Evolutionary conservation across 2,113 vertebrate genomes (phyloP).

Genomic region (Coturnix japonica): DNA sequence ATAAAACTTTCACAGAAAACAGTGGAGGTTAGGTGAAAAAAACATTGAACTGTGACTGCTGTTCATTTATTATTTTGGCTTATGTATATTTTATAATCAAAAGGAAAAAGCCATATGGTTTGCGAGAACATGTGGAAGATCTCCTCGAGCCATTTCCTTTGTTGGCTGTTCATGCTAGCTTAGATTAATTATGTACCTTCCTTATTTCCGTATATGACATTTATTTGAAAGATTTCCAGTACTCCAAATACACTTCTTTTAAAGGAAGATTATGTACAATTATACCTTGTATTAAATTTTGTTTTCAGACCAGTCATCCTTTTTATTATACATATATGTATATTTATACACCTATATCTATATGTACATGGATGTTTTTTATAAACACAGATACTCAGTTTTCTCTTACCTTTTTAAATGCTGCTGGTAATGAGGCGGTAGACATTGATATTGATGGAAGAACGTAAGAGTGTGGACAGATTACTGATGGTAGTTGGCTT

Average conservation of each 20-base stretch:
- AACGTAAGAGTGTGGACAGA: constrained; percentile 16
- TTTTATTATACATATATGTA: not conserved
- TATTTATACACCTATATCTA: not conserved
- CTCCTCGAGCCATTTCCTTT: constrained; percentile 44
- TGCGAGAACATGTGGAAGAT: constrained; percentile 31
- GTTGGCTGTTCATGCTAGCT: constrained; percentile 24
- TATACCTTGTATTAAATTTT: not conserved
- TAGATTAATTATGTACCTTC: constrained; percentile 1
- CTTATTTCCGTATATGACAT: constrained; percentile 4
- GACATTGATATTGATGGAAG: constrained; percentile 61
- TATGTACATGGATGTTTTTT: rapidly evolving
- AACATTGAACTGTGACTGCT: not conserved
- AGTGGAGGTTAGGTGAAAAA: not conserved
- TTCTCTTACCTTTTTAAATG: constrained; percentile 59
- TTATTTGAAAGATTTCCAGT: constrained; percentile 40
- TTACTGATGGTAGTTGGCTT: not conserved
- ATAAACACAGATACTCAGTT: not conserved
- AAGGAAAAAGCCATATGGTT: constrained; percentile 35
- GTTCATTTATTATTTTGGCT: constrained; percentile 12
- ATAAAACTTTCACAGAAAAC: not conserved
- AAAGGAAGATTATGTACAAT: not conserved
- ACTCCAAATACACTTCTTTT: constrained; percentile 13
- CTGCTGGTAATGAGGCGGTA: constrained; percentile 66
- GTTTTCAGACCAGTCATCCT: not conserved
- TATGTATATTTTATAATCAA: constrained; percentile 19